Evolutionary conservation across 2,113 vertebrate species (phyloP), one percentile per base, ranked within the genome.

Genomic region (Eurypyga helias): DNA sequence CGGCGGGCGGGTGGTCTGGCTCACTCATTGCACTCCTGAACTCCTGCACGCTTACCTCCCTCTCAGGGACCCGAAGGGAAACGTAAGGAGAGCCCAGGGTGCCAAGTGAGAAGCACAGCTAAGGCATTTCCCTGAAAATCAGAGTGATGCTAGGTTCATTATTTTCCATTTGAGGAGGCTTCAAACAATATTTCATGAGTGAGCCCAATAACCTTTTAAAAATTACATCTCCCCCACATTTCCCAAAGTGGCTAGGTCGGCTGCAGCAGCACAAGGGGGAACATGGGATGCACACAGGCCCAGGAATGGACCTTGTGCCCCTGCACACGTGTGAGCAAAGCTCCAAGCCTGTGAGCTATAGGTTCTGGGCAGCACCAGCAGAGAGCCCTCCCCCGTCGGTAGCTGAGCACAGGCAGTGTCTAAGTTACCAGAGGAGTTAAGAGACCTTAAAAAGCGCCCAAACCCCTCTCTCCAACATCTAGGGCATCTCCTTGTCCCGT

Each of bases 261-360:
- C 45, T 87, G 48, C 54, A 43, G 54, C 45, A 66, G 54, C 58
- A 28, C 12, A 23, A 90, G 23, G 34, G 34, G 41, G 36, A 51
- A 16, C 0, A 2, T 38, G 29, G 70, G 29, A 21, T 1, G 3
- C 1, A 6, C 0, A 3, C 48, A 34, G 36, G 13, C 33, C 29
- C 20, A 13, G 26, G 79, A 45, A 60, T 16, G 26, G 49, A n/a
- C 19, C 29, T 60, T 8, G 11, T 60, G 38, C n/a, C 75, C 79
- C 46, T n/a, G 9, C 31, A 17, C 2, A 16, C 0, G 1, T 6
- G n/a, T 34, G 36, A 77, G 58, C 15, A 69, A 93, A 84, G 8
- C 48, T 45, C 72, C 18, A 36, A 34, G 38, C 19, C n/a, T 29
- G 17, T 4, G 51, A 64, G 38, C 0, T 0, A 31, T 48, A 57